Evolutionary conservation across 1,140 invertebrate species (phyloP).

Genomic region (Laupala kohalensis): DNA sequence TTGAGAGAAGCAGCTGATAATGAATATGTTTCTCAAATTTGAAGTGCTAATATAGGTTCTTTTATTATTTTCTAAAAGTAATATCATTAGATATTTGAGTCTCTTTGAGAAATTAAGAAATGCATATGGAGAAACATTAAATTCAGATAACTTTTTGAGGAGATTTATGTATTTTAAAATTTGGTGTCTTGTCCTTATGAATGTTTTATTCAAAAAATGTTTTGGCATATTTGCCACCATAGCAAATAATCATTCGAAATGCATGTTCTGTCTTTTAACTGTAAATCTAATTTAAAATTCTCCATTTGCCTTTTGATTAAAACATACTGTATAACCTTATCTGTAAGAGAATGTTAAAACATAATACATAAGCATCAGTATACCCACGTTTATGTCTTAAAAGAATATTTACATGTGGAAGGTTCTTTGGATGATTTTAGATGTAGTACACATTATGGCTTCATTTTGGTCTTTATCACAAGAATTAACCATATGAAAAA

Average conservation of each 20-base stretch:
- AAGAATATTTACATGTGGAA: neutral
- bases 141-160: neutral
- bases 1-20: neutral
- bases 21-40: neutral
- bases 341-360: neutral
- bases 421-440: neutral
- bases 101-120: neutral
- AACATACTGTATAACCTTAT: neutral
- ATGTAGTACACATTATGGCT: neutral
- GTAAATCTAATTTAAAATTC: neutral
- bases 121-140: neutral
- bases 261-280: neutral
- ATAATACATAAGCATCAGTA: neutral
- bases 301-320: neutral
- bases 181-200: neutral
- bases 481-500: neutral
- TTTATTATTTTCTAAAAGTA: neutral
- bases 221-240: neutral
- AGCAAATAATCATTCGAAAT: neutral
- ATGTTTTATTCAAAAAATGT: neutral
- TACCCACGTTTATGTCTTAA: neutral
- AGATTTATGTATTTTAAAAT: neutral
- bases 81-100: neutral
- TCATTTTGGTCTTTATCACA: neutral
- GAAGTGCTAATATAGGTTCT: neutral